These are phyloP conservation scores for Clusia tigrina DNA, from an alignment of 2,888 invertebrate species.

Conservation along the genomic window DNA sequence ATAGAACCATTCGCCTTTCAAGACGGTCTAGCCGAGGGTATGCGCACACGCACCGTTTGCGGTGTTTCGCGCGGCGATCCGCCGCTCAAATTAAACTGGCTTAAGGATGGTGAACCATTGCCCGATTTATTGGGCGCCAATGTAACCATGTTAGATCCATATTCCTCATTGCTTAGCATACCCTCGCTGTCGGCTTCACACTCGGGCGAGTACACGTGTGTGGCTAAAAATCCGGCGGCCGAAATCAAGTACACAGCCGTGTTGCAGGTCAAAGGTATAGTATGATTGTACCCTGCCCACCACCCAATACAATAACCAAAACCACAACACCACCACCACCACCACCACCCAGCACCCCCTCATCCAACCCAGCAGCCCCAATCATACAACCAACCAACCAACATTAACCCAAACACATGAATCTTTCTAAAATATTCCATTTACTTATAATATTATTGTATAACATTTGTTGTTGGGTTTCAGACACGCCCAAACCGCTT, in stretches of 20 bases:
- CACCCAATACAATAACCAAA: constrained; percentile 1
- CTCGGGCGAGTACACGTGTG: constrained; percentile 80
- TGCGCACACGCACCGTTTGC: constrained; percentile 82
- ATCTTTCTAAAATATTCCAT: no score
- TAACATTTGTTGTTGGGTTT: no score
- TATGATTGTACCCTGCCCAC: constrained; percentile 49
- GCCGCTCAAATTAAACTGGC: constrained; percentile 81
- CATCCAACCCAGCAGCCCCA: not conserved
- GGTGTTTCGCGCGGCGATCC: constrained; percentile 83
- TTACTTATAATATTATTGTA: no score
- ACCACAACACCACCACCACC: constrained; percentile 2
- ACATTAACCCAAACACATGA: no score
- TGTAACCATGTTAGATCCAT: constrained; percentile 77
- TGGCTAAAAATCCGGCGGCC: constrained; percentile 80
- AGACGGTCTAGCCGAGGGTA: constrained; percentile 83
- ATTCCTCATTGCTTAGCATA: constrained; percentile 80
- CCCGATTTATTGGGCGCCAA: constrained; percentile 73
- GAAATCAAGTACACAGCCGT: constrained; percentile 81
- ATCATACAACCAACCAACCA: constrained; percentile 34
- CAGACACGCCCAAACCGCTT: no score
- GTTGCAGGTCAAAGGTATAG: constrained; percentile 83
- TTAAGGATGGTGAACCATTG: constrained; percentile 79
- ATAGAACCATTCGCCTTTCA: constrained; percentile 86
- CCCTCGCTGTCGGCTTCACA: constrained; percentile 78
- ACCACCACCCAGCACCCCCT: no score